Evolutionary conservation across 2,113 vertebrate species (phyloP).

Genomic region (Myanophis thanlyinensis): DNA sequence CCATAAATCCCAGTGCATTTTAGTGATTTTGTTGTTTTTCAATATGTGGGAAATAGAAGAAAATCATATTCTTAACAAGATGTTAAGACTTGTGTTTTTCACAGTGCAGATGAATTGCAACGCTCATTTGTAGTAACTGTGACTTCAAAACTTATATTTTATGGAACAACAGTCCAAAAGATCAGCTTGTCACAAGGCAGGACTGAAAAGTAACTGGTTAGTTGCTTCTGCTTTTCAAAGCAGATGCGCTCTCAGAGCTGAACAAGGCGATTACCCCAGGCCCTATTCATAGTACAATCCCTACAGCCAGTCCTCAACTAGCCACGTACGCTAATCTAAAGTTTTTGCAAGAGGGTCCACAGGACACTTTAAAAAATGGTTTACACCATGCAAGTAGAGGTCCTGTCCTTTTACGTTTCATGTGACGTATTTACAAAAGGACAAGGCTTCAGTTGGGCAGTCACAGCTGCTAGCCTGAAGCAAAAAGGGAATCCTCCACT

Average conservation of each 20-base stretch:
- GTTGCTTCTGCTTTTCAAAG: not conserved
- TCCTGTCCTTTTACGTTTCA: not conserved
- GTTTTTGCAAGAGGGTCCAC: not conserved
- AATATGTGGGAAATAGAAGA: not conserved
- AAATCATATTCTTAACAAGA: not conserved
- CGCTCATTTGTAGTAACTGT: not conserved
- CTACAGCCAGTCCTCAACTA: not conserved
- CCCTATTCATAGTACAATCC: not conserved
- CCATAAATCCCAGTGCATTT: not conserved
- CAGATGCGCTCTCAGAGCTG: not conserved
- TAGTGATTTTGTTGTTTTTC: not conserved
- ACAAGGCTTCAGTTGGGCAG: not conserved
- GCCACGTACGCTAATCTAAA: not conserved
- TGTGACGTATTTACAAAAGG: not conserved
- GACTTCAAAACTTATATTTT: not conserved
- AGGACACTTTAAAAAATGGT: not conserved
- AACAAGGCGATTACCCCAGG: not conserved
- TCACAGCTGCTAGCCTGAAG: not conserved
- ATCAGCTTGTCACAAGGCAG: not conserved
- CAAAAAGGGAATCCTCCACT: not conserved
- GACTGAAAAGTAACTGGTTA: not conserved
- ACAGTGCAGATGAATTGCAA: not conserved
- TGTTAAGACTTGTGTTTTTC: not conserved
- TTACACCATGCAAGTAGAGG: not conserved
- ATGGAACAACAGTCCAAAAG: not conserved